phyloP scores from a whole-genome alignment of 2,113 vertebrate species.

The Macrotus californicus region DNA sequence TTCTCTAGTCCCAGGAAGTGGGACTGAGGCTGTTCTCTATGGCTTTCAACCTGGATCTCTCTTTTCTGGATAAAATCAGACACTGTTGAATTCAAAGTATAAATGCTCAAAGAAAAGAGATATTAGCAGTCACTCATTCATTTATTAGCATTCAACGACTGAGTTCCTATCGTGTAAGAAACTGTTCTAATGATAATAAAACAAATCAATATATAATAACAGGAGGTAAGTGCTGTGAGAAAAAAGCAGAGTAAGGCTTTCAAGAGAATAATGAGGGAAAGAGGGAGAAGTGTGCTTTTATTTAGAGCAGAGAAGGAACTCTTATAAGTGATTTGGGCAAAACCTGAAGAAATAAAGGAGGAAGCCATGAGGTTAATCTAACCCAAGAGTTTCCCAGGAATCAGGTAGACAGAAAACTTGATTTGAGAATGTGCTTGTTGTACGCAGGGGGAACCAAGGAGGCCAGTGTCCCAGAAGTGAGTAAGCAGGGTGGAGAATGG shows the following conservation, averaged over 20 bases:
- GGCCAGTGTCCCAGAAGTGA: background rate
- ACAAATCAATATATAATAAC: background rate
- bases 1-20: background rate
- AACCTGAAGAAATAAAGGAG: slow-evolving; percentile 5
- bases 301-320: background rate
- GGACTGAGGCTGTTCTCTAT: background rate
- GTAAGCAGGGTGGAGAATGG: background rate
- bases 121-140: background rate
- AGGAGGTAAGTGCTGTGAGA: background rate
- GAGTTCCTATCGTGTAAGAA: background rate
- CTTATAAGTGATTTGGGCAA: background rate
- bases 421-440: background rate
- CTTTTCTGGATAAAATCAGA: slow-evolving; percentile 14
- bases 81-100: slow-evolving; percentile 27
- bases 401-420: background rate
- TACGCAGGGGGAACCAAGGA: background rate
- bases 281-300: background rate
- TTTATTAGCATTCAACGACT: background rate
- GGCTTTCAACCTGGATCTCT: background rate
- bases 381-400: background rate
- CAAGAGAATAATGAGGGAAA: background rate
- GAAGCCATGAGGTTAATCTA: background rate
- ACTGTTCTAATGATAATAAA: background rate
- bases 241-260: background rate
- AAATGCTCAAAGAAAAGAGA: slow-evolving; percentile 8